Base-by-base conservation (phyloP, 2,888 invertebrate genomes). In the Tribolium freemani region DNA sequence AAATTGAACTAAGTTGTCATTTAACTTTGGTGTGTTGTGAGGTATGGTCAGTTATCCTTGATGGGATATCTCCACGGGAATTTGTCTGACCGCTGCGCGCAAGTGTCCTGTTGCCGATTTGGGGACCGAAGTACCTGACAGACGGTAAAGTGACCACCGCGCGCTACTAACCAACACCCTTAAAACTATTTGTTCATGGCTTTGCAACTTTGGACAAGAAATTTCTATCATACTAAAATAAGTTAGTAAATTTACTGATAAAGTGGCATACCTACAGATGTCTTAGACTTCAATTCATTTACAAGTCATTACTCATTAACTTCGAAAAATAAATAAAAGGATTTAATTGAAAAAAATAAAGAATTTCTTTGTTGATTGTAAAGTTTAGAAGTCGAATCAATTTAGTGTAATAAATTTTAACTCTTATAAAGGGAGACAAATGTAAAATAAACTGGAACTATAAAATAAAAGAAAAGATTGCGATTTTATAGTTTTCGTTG, bases 361-460 rank as follows among this genome's bases (percentile, higher is more conserved):
- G 44, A 71, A 71, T 57, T 71, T 64, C 63, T 57, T 51, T 21
- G 16, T 50, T 48, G 64, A 64, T 66, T 58, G 64, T 66, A 71
- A 71, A 66, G 21, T 51, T 64, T 58, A 70, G 61, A 70, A 54
- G 48, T 48, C 31, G 30, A 73, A 73, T 73, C 73, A 46, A 73
- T 73, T 66, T 66, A 30, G 73, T 57, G 66, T 70, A 66, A 70
- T 70, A 73, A 73, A 73, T 63, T 69, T 73, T 73, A 66, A 69
- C 69, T 58, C 58, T 63, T 68, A 69, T 72, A 72, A 73, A 73
- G 58, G 57, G 72, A 66, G 30, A 60, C 54, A 70, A 73, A 70
- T 73, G 56, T 73, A 64, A 64, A 72, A 73, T 66, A 70, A 60
- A 66, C 44, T 69, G 48, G 58, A 54, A 69, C 69, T 53, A 70